Base-by-base conservation (phyloP, 2,113 vertebrate genomes). In the Ancistrus triradiatus region DNA sequence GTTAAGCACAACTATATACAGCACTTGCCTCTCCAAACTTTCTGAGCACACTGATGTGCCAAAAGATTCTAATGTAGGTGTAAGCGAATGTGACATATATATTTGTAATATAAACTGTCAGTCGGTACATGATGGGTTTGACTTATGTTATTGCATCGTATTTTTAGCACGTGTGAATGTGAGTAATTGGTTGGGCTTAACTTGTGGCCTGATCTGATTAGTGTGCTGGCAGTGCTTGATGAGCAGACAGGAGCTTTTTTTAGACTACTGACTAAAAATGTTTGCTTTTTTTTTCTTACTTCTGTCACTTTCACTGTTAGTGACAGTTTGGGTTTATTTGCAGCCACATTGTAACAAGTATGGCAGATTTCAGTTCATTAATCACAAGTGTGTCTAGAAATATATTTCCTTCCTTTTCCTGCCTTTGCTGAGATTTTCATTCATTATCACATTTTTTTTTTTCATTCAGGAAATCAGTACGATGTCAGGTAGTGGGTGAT, bases 371-470 rank as follows among this genome's bases (percentile, higher is more conserved):
- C 51, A 47, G 50, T 14, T 10, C 43, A 66, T 66, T 66, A 65
- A 65, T 47, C 28, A 55, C 55, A 42, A 40, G 53, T 15, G 52
- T 48, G 33, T 2, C 21, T 27, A 37, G 14, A 28, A 57, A 56
- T 42, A 37, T 47, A 28, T 63, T 28, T 57, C 10, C 48, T 19
- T 51, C 33, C 19, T 28, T n/a, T 59, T 19, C 61, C 44, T 60
- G 55, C 10, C 21, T 60, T 43, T 66, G 48, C 44, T 70, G 9
- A 3, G 44, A 61, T 40, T 72, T 50, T 64, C 58, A 69, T 78
- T 86, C 78, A 82, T 84, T 83, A 84, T 69, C 68, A 59, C 70
- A 56, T 66, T 22, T n/a, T n/a, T n/a, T n/a, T n/a, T 68, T 63
- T 57, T 72, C 76, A 77, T 73, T 78, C 71, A 79, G 65, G 69